Evolutionary conservation across 2,113 vertebrate genomes (phyloP).

Genomic region (Limanda limanda): DNA sequence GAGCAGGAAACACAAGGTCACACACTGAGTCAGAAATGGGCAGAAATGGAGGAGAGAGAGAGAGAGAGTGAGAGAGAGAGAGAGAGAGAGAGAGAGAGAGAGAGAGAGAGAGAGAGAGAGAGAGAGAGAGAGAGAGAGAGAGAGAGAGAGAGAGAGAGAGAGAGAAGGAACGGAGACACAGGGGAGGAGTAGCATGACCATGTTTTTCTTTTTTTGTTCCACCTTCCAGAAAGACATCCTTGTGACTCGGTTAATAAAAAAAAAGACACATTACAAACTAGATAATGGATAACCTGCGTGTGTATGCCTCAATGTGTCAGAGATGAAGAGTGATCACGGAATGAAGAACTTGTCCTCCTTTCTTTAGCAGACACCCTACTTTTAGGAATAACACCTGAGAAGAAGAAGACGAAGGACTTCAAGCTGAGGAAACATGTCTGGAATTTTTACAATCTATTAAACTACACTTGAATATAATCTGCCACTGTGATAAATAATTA

Average conservation of each 20-base stretch:
- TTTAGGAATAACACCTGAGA: background rate
- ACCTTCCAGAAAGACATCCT: slow-evolving; percentile 30
- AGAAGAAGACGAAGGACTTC: background rate
- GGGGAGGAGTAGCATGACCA: slow-evolving; percentile 48
- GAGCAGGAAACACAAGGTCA: slow-evolving; percentile 77
- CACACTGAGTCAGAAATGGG: slow-evolving; percentile 55
- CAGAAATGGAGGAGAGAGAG: slow-evolving; percentile 53
- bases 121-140: slow-evolving; percentile 1
- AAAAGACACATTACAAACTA: slow-evolving; percentile 41
- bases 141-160: background rate
- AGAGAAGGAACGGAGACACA: slow-evolving; percentile 44
- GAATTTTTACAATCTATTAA: background rate
- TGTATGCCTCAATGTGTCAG: slow-evolving; percentile 20
- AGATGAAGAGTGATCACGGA: slow-evolving; percentile 20
- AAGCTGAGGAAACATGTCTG: background rate
- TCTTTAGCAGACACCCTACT: slow-evolving; percentile 1
- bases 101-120: background rate
- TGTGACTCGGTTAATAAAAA: background rate
- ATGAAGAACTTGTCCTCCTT: slow-evolving; percentile 16
- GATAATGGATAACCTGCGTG: slow-evolving; percentile 15
- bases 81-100: slow-evolving; percentile 13
- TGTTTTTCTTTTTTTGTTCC: slow-evolving; percentile 10
- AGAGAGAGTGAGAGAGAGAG: background rate
- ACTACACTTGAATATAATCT: background rate
- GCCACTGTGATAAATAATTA: background rate